Base-by-base conservation (phyloP, 2,888 invertebrate species). In the Apocheima hispidaria region DNA sequence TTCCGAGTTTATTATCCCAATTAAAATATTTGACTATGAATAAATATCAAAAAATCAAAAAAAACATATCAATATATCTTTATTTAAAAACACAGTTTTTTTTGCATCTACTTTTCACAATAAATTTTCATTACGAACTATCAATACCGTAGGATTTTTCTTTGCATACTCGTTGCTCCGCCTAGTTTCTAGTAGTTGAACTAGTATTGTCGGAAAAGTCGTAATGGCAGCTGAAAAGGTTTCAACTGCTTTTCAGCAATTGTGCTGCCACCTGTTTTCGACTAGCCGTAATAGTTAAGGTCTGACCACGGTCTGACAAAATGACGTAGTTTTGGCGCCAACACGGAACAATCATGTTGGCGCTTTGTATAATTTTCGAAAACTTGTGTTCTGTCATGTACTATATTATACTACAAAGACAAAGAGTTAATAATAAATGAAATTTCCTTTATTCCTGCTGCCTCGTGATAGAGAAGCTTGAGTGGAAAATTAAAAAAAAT, bases 401-500 rank as follows among this genome's bases (percentile, higher is more conserved):
- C n/a, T n/a, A n/a, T n/a, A n/a, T n/a, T n/a, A n/a, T n/a, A n/a
- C n/a, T n/a, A n/a, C n/a, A n/a, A n/a, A n/a, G n/a, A n/a, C n/a
- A n/a, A n/a, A n/a, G n/a, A n/a, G n/a, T n/a, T 10, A 30, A 30
- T 16, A 36, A 36, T 9, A 18, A 36, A 16, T 36, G 10, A 40
- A 55, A 55, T 9, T 14, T 48, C 23, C 12, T 50, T 49, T 14
- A 30, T 57, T 43, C 28, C 18, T 2, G 50, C 52, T 30, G 18
- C 33, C 16, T 14, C 38, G 30, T 20, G 38, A 55, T 41, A 30
- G 2, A 49, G 30, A 36, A 21, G 35, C 61, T 44, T 52, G 16
- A 52, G 59, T 53, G 65, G 55, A 70, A 73, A 75, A 74, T 79
- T 71, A 71, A 74, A 75, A 70, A 66, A 69, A 71, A 69, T 70